A percentile compares a stretch with the other conserved stretches of the same genome.
These are phyloP conservation scores for Atrina japonica DNA, from an alignment of 2,888 invertebrate species.

Conservation along the genomic window DNA sequence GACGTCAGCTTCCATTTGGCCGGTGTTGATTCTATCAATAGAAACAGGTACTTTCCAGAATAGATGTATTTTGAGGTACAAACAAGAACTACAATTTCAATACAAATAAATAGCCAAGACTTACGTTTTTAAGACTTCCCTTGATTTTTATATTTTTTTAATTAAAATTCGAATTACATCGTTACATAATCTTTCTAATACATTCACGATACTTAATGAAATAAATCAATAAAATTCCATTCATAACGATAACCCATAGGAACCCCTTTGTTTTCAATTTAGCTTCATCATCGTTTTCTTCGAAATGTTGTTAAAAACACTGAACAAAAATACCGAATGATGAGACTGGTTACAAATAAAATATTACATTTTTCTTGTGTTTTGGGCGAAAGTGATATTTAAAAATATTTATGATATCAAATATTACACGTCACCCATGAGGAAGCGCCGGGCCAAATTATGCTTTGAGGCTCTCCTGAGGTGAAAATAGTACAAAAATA, in stretches of 20 bases:
- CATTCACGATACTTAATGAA: no score
- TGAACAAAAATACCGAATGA: no score
- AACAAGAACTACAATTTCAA: not conserved
- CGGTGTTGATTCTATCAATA: constrained; percentile 5
- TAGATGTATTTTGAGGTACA: constrained; percentile 11
- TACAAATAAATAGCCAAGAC: no score
- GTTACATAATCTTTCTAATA: no score
- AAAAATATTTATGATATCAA: constrained; percentile 5
- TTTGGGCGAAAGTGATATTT: not conserved
- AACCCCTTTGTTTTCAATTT: constrained; percentile 28
- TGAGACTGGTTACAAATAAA: no score
- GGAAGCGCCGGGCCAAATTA: not conserved
- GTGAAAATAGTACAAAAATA: not conserved
- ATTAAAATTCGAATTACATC: no score
- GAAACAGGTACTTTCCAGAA: constrained; percentile 36
- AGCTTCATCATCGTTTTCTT: constrained; percentile 22
- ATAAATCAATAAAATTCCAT: no score
- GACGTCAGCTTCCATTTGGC: constrained; percentile 26
- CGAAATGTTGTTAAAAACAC: no score
- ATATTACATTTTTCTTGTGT: no score
- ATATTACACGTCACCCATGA: constrained; percentile 11
- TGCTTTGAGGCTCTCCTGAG: not conserved
- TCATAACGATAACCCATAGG: not conserved
- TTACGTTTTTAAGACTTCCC: no score
- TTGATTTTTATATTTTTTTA: no score